Percentiles rank a stretch among this genome's conserved stretches.
These are phyloP conservation scores for Acleris laterana DNA, from an alignment of 2,888 invertebrate genomes.

Conservation along the genomic window DNA sequence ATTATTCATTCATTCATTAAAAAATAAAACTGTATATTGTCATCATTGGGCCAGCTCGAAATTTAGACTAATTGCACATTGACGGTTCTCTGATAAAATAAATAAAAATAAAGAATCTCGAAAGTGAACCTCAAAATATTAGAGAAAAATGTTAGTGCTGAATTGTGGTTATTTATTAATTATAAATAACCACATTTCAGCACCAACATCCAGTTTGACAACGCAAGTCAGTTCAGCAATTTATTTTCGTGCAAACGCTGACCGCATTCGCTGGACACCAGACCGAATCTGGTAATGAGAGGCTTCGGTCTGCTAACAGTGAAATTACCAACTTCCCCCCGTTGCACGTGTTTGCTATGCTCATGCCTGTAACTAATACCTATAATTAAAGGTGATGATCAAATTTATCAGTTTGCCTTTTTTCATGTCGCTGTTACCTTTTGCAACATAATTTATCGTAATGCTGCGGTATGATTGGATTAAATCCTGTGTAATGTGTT, in stretches of 20 bases:
- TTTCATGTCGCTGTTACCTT: not conserved
- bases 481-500: too few relatives aligned
- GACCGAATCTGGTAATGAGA: slow-evolving; percentile 42
- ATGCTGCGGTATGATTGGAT: too few relatives aligned
- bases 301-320: slow-evolving; percentile 46
- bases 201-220: not conserved
- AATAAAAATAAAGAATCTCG: too few relatives aligned
- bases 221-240: slow-evolving; percentile 19
- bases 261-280: slow-evolving; percentile 41
- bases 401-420: slow-evolving; percentile 19
- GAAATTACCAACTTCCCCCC: slow-evolving; percentile 44
- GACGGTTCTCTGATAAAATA: too few relatives aligned
- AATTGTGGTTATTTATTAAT: too few relatives aligned
- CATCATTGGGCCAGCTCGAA: too few relatives aligned
- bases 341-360: slow-evolving; percentile 19
- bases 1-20: too few relatives aligned
- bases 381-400: slow-evolving; percentile 30
- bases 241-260: slow-evolving; percentile 10
- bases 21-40: too few relatives aligned
- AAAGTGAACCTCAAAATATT: too few relatives aligned
- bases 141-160: too few relatives aligned
- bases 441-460: too few relatives aligned
- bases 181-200: not conserved
- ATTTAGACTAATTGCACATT: too few relatives aligned
- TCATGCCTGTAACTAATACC: slow-evolving; percentile 30